Evolutionary conservation across 2,113 vertebrate genomes (phyloP).

Genomic region (Guaruba guarouba): DNA sequence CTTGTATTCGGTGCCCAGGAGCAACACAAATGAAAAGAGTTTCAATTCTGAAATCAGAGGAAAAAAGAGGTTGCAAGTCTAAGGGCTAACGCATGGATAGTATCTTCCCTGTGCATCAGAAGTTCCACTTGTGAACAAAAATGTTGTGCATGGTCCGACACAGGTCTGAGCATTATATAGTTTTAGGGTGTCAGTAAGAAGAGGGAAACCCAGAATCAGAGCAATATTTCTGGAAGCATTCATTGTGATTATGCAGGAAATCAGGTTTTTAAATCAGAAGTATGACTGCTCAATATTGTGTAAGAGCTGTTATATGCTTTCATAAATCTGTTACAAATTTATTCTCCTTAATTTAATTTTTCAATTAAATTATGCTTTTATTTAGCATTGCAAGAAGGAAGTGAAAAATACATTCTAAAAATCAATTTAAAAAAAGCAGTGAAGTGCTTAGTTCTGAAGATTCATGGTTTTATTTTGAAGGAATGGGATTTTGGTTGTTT

Average conservation of each 20-base stretch:
- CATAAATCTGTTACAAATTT: slow-evolving; percentile 11
- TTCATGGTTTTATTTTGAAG: neutral
- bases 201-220: neutral
- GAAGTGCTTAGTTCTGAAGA: neutral
- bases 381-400: slow-evolving; percentile 21
- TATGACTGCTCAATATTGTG: neutral
- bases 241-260: neutral
- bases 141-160: neutral
- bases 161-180: neutral
- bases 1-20: neutral
- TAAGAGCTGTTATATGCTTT: neutral
- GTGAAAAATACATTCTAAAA: neutral
- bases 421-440: neutral
- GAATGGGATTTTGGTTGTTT: neutral
- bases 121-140: neutral
- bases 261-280: neutral
- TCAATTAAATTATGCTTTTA: neutral
- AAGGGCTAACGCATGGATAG: neutral
- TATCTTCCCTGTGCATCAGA: neutral
- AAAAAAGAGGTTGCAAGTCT: neutral
- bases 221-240: neutral
- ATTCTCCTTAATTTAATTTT: slow-evolving; percentile 36
- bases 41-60: neutral
- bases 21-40: neutral
- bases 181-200: neutral